Conservation (phyloP, 2,113 vertebrate species). For the Phrynocephalus versicolor region DNA sequence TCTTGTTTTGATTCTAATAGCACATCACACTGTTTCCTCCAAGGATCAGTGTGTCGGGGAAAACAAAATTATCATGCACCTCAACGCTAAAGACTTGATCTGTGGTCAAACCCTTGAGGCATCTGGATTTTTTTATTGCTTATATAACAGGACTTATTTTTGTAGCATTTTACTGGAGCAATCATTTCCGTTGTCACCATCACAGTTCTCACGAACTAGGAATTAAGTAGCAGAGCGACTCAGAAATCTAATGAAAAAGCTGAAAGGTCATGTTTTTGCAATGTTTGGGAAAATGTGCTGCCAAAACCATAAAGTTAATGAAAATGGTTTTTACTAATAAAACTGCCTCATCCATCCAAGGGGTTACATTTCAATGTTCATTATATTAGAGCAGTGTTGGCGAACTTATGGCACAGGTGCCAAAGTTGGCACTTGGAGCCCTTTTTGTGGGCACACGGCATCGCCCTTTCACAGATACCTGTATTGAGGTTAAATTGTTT, state of each 20-base stretch:
- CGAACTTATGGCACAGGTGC: too few species aligned
- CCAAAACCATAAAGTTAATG: conserved; percentile 48
- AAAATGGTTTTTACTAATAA: conserved; percentile 34
- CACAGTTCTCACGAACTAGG: conserved; percentile 58
- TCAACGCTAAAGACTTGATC: background rate
- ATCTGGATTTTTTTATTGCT: background rate
- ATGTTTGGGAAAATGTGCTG: conserved; percentile 32
- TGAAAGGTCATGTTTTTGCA: conserved; percentile 46
- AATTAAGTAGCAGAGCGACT: conserved; percentile 42
- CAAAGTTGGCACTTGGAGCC: too few species aligned
- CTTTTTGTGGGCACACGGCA: too few species aligned
- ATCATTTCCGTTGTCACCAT: background rate
- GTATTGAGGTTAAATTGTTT: too few species aligned
- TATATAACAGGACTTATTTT: conserved; percentile 47
- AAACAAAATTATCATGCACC: background rate
- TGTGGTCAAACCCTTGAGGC: conserved; percentile 36
- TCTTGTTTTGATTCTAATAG: background rate
- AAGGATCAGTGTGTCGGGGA: background rate
- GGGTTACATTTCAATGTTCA: conserved; percentile 32
- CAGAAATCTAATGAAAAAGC: conserved; percentile 45
- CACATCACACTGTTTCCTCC: background rate
- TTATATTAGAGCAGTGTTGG: too few species aligned
- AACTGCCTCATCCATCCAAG: conserved; percentile 21
- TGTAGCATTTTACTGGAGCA: conserved; percentile 51
- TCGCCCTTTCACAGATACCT: too few species aligned